phyloP scores from a whole-genome alignment of 1,140 invertebrate species.

The Aphaenogaster floridana region DNA sequence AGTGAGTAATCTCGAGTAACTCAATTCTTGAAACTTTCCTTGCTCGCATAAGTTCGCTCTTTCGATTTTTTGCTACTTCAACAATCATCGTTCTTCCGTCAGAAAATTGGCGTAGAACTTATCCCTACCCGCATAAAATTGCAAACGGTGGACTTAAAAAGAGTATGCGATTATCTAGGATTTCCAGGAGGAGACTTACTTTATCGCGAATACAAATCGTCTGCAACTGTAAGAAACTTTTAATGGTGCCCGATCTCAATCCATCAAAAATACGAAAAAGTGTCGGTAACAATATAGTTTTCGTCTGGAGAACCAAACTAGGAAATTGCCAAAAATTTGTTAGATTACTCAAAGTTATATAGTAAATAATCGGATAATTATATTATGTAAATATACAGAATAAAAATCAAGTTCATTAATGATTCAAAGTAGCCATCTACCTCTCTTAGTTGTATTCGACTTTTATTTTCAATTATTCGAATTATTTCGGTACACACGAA shows the following conservation, averaged over 20 bases:
- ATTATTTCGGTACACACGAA: neutral
- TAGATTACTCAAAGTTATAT: neutral
- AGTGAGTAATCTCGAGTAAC: conserved; percentile 33
- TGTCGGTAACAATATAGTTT: neutral
- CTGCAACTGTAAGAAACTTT: conserved; percentile 20
- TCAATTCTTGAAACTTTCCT: conserved; percentile 46
- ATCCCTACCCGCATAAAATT: conserved; percentile 49
- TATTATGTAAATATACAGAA: neutral
- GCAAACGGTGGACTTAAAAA: conserved; percentile 25
- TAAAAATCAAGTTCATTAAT: neutral
- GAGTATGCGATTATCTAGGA: conserved; percentile 3
- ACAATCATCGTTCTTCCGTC: conserved; percentile 43
- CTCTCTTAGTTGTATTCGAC: neutral
- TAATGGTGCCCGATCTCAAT: neutral
- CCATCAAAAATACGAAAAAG: neutral
- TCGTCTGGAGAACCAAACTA: neutral
- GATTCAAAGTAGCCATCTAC: neutral
- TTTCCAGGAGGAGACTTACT: conserved; percentile 9
- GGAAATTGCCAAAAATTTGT: neutral
- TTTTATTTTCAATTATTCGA: conserved; percentile 20
- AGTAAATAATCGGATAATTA: neutral
- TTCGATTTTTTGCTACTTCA: conserved; percentile 49
- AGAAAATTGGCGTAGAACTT: conserved; percentile 44
- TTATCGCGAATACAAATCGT: conserved; percentile 44
- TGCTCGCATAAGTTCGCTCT: conserved; percentile 7